Percentiles rank a stretch among this genome's conserved stretches.
phyloP scores from a whole-genome alignment of 2,797 vertebrate species.

The Graptemys geographica region DNA sequence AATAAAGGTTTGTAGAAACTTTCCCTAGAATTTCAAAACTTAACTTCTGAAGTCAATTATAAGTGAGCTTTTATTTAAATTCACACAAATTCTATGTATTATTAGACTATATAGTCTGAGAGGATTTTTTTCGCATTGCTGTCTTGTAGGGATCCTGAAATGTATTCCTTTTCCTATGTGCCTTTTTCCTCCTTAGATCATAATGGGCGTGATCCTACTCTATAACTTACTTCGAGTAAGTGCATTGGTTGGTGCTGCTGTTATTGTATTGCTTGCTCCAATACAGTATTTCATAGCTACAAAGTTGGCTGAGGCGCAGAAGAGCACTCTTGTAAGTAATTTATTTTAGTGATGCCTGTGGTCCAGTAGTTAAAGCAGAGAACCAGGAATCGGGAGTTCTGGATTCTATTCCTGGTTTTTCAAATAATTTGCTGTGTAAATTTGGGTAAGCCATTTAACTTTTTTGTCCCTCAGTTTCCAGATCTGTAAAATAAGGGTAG shows the following conservation, averaged over 20 bases:
- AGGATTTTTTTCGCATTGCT: neutral
- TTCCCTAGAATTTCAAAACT: slow-evolving; percentile 48
- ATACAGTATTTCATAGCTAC: slow-evolving; percentile 98
- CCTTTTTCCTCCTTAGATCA: slow-evolving; percentile 84
- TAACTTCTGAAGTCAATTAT: neutral
- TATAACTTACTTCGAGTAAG: slow-evolving; percentile 89
- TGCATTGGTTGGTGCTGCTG: slow-evolving; percentile 91
- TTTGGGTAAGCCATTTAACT: neutral
- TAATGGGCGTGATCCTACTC: slow-evolving; percentile 98
- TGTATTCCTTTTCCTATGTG: neutral
- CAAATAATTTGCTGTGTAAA: neutral
- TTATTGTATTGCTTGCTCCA: slow-evolving; percentile 94
- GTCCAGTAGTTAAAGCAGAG: neutral
- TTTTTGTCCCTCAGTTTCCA: rapidly evolving
- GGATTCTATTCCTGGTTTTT: neutral
- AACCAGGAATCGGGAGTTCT: neutral
- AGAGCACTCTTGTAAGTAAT: slow-evolving; percentile 92
- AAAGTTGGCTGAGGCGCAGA: slow-evolving; percentile 95
- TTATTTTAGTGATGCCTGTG: neutral
- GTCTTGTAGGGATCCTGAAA: neutral
- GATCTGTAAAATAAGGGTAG: neutral
- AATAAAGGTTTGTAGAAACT: slow-evolving; percentile 35
- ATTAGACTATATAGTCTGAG: slow-evolving; percentile 19
- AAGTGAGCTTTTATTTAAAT: neutral
- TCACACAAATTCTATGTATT: neutral